These are phyloP conservation scores for Panulirus ornatus DNA, from an alignment of 1,140 invertebrate species.

Conservation along the genomic window DNA sequence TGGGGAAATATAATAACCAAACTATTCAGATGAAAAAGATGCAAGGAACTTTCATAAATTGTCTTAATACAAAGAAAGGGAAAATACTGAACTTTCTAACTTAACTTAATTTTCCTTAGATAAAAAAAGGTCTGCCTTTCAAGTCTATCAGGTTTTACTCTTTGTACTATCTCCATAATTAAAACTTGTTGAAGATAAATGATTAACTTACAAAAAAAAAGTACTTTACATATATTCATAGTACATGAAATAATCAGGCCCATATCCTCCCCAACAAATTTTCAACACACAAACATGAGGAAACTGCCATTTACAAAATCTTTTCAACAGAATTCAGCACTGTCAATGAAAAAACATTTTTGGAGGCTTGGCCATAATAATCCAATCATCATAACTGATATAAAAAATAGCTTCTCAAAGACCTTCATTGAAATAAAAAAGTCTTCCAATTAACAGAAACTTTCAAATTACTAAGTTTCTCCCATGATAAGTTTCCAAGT, in stretches of 20 bases:
- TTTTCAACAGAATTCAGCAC: no score
- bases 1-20: not conserved
- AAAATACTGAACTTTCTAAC: not conserved
- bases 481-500: not conserved
- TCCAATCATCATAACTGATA: not conserved
- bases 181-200: no score
- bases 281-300: not conserved
- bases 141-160: no score
- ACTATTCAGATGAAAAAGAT: not conserved
- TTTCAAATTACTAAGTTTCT: not conserved
- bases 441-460: not conserved
- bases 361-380: slow-evolving; percentile 1
- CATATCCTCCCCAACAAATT: not conserved
- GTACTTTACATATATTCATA: no score
- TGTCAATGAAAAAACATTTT: not conserved
- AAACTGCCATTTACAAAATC: no score
- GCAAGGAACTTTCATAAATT: no score
- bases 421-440: not conserved
- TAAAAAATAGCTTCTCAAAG: not conserved
- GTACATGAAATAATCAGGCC: no score
- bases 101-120: not conserved
- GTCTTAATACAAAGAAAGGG: not conserved
- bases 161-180: no score
- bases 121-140: no score
- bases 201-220: no score